A percentile compares a stretch with the other conserved stretches of the same genome.
These are phyloP conservation scores for Corapipo altera DNA, from an alignment of 2,113 vertebrate genomes.

Conservation along the genomic window DNA sequence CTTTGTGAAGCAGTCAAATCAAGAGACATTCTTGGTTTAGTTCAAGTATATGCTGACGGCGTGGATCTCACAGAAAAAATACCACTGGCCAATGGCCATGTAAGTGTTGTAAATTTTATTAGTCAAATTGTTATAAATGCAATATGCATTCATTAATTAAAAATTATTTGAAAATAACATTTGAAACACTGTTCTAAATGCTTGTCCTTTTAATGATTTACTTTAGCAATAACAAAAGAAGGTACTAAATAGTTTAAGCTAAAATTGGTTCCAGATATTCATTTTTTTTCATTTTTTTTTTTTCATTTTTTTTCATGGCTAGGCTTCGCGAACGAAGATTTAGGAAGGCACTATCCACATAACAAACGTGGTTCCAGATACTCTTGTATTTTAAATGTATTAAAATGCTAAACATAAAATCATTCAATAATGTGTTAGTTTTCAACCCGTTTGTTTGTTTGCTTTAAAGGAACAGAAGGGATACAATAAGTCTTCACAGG, in stretches of 20 bases:
- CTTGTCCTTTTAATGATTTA: background rate
- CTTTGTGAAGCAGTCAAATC: constrained; percentile 87
- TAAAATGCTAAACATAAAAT: background rate
- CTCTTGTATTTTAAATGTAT: background rate
- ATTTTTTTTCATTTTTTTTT: too few species aligned
- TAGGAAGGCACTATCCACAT: too few species aligned
- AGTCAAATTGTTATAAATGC: background rate
- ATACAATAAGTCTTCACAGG: background rate
- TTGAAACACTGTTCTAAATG: background rate
- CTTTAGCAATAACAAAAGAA: background rate
- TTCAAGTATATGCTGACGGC: constrained; percentile 91
- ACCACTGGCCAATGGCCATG: constrained; percentile 87
- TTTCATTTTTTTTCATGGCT: too few species aligned
- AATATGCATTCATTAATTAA: background rate
- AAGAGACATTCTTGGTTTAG: constrained; percentile 86
- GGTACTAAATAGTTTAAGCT: background rate
- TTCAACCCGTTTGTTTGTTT: background rate
- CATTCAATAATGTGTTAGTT: background rate
- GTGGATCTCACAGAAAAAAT: constrained; percentile 89
- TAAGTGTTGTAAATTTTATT: constrained; percentile 72
- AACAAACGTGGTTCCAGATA: background rate
- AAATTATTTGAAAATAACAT: background rate
- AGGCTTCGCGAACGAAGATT: too few species aligned
- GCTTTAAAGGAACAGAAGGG: background rate
- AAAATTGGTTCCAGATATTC: background rate